Percentiles rank a stretch among this genome's conserved stretches.
phyloP scores from a whole-genome alignment of 1,140 invertebrate species.

The Cydia amplana region DNA sequence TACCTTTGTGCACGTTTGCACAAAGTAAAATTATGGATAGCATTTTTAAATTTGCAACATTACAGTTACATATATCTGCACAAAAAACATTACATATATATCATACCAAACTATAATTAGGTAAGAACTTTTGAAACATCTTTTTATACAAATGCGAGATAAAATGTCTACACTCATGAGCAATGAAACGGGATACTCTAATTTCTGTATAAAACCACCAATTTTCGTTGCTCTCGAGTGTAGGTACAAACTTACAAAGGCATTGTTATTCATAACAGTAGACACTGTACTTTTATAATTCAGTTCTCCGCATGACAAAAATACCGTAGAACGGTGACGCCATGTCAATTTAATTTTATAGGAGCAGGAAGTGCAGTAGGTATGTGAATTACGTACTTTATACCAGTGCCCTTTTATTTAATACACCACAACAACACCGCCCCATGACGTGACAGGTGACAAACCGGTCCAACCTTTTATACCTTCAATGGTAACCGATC shows the following conservation, averaged over 20 bases:
- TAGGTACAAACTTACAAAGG: not conserved
- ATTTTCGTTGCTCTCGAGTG: too few relatives aligned
- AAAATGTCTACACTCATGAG: not conserved
- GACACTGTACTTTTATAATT: not conserved
- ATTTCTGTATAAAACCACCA: not conserved
- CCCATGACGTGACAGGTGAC: conserved; percentile 56
- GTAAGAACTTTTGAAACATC: not conserved
- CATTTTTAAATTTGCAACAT: too few relatives aligned
- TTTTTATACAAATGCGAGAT: not conserved
- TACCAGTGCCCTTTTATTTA: conserved; percentile 48
- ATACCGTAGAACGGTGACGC: conserved; percentile 16
- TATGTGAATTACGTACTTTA: conserved; percentile 39
- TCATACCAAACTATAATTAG: not conserved
- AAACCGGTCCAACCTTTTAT: conserved; percentile 53
- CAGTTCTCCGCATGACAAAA: not conserved
- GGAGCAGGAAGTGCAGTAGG: conserved; percentile 46
- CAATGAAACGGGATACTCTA: not conserved
- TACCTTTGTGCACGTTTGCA: not conserved
- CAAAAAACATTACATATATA: too few relatives aligned
- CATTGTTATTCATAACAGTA: not conserved
- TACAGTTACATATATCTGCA: too few relatives aligned
- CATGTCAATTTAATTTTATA: conserved; percentile 37
- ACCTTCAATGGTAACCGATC: conserved; percentile 52
- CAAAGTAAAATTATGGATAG: not conserved
- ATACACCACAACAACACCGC: conserved; percentile 2